These are phyloP conservation scores for Caenorhabditis doughertyi DNA, from an alignment of 2,888 invertebrate genomes.

Conservation along the genomic window DNA sequence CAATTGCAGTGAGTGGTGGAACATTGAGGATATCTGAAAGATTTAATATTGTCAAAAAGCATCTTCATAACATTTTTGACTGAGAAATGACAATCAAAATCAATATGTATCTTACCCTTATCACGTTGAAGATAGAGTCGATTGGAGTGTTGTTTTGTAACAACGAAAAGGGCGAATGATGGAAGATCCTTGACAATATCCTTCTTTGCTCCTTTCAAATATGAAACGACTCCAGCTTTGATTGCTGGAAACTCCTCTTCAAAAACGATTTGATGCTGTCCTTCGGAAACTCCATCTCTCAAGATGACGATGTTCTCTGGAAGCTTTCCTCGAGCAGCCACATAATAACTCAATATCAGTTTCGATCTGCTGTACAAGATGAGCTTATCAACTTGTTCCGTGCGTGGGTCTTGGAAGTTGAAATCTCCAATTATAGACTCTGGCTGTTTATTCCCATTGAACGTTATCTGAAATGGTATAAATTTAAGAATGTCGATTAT, in stretches of 20 bases:
- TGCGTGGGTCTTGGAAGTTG: constrained; percentile 61
- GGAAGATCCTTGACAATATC: neutral
- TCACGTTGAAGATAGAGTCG: constrained; percentile 57
- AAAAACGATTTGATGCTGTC: constrained; percentile 67
- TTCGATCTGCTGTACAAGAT: constrained; percentile 58
- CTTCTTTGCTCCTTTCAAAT: constrained; percentile 34
- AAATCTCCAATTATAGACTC: constrained; percentile 70
- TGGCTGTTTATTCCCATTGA: constrained; percentile 59
- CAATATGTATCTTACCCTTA: neutral
- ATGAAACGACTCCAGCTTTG: constrained; percentile 49
- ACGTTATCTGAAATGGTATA: constrained; percentile 60
- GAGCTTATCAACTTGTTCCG: constrained; percentile 61
- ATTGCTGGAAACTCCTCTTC: constrained; percentile 57
- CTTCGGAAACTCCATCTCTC: constrained; percentile 73
- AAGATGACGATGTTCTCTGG: constrained; percentile 64
- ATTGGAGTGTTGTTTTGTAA: constrained; percentile 76
- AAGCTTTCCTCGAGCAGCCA: constrained; percentile 20
- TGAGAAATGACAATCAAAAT: no score
- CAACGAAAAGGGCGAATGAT: constrained; percentile 72
- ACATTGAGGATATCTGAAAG: constrained; percentile 60
- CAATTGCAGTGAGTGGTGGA: constrained; percentile 71
- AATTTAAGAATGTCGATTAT: no score
- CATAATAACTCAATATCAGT: constrained; percentile 61
- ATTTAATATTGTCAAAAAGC: no score
- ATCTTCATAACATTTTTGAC: no score